phyloP scores from a whole-genome alignment of 1,140 invertebrate genomes.

The Drosophila watanabei region DNA sequence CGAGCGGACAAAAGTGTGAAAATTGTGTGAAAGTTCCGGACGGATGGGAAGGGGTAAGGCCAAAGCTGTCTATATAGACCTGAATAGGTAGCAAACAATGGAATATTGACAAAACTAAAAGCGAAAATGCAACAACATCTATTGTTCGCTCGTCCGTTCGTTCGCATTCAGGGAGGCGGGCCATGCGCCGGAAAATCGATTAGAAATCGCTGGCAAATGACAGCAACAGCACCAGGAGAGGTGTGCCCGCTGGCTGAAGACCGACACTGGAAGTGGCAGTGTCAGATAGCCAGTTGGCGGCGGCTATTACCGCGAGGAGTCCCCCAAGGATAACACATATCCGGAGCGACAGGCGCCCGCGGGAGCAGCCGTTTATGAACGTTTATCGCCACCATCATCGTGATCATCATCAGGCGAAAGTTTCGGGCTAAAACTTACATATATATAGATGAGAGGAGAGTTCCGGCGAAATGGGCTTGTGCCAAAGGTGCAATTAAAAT shows the following conservation, averaged over 20 bases:
- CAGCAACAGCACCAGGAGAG: slow-evolving; percentile 60
- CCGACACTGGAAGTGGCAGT: slow-evolving; percentile 45
- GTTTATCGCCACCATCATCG: slow-evolving; percentile 43
- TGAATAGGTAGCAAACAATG: slow-evolving; percentile 54
- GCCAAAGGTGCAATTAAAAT: slow-evolving; percentile 72
- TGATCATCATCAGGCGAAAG: slow-evolving; percentile 33
- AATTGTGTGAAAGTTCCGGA: slow-evolving; percentile 68
- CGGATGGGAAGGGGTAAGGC: slow-evolving; percentile 23
- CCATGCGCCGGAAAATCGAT: slow-evolving; percentile 74
- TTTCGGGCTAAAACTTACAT: slow-evolving; percentile 5
- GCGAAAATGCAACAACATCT: slow-evolving; percentile 53
- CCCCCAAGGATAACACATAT: slow-evolving; percentile 45
- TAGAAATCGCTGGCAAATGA: slow-evolving; percentile 82
- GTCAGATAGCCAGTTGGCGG: slow-evolving; percentile 43
- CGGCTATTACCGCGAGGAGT: slow-evolving; percentile 26
- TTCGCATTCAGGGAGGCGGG: slow-evolving; percentile 14
- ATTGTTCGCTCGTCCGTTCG: slow-evolving; percentile 19
- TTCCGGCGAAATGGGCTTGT: slow-evolving; percentile 42
- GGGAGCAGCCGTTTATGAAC: slow-evolving; percentile 50
- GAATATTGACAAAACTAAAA: slow-evolving; percentile 67
- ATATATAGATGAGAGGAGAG: slow-evolving; percentile 23
- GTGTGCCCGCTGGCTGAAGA: slow-evolving; percentile 73
- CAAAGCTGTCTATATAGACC: slow-evolving; percentile 15
- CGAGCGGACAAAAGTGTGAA: slow-evolving; percentile 64
- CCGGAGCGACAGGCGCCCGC: slow-evolving; percentile 35